phyloP scores from a whole-genome alignment of 2,797 vertebrate species.

The Toxotes lorentzi region DNA sequence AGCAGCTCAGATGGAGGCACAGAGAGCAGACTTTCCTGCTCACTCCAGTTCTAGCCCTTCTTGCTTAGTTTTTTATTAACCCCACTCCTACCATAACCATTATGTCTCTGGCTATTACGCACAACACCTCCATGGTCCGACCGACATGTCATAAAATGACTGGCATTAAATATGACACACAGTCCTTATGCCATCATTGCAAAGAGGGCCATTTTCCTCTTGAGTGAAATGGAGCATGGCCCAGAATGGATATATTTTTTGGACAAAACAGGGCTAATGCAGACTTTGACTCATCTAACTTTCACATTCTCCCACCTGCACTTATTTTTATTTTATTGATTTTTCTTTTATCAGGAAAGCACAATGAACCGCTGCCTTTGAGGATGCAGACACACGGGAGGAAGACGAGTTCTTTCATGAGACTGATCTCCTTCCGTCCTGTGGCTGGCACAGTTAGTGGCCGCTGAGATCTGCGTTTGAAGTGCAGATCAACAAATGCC shows the following conservation, averaged over 20 bases:
- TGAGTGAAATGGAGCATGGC: slow-evolving; percentile 54
- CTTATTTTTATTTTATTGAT: no score
- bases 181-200: slow-evolving; percentile 59
- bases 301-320: slow-evolving; percentile 18
- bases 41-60: slow-evolving; percentile 43
- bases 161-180: slow-evolving; percentile 75
- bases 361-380: slow-evolving; percentile 17
- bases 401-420: slow-evolving; percentile 4
- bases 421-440: slow-evolving; percentile 30
- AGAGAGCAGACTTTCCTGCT: slow-evolving; percentile 39
- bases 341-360: slow-evolving; percentile 21
- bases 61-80: slow-evolving; percentile 71
- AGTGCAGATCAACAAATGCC: slow-evolving; percentile 48
- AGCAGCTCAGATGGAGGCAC: slow-evolving; percentile 42
- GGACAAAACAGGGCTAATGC: slow-evolving; percentile 49
- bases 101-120: slow-evolving; percentile 60
- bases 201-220: slow-evolving; percentile 69
- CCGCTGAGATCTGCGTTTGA: slow-evolving; percentile 41
- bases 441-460: slow-evolving; percentile 15
- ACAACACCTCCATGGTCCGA: slow-evolving; percentile 50
- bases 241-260: slow-evolving; percentile 34
- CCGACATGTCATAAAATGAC: slow-evolving; percentile 71
- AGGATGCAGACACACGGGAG: neutral
- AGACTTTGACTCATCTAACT: slow-evolving; percentile 42
- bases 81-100: slow-evolving; percentile 60